Evolutionary conservation across 1,140 invertebrate species (phyloP), one percentile per base, ranked within the genome.

Genomic region (Brachionus rotundiformis): DNA sequence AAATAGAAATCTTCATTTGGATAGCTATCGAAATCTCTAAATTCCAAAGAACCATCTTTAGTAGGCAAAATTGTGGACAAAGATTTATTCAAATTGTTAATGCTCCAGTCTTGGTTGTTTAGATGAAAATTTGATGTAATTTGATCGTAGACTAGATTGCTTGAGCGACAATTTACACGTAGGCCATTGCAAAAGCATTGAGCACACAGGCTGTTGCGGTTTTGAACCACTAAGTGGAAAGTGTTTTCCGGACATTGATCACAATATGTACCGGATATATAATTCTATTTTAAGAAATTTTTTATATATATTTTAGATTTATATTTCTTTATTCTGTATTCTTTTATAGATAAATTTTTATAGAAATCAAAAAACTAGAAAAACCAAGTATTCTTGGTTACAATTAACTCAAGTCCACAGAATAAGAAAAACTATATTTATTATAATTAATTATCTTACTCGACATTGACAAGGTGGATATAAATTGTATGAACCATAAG

Each of bases 111-210:
- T 36, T 54, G n/a, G n/a, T 54, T 63, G 31, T 59, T 27, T 36
- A 16, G 13, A 0, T 8, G 7, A 33, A 79, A 59, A 59, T n/a
- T n/a, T 6, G 76, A 54, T 10, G 25, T 23, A n/a, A 79, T 63
- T 33, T 36, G 49, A 36, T 54, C 44, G 31, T 79, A 79, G 29
- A 54, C 10, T 19, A 59, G 36, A 36, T 63, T 54, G 44, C 76
- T 59, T 59, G 76, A 63, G n/a, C 59, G 13, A 86, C 96, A 98
- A 16, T 92, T 89, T 1, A 92, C 92, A 0, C 95, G 95, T 85
- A 94, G 95, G 1, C 96, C 96, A 87, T 98, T 99, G 87, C 97
- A 99, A 91, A 97, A 98, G 87, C 97, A 99, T 84, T 94, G 93
- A 1, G 94, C 96, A 85, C 97, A 99, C 0, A 97, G 96, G 8